phyloP scores from a whole-genome alignment of 2,888 invertebrate species.

The Strigamia maritima region DNA sequence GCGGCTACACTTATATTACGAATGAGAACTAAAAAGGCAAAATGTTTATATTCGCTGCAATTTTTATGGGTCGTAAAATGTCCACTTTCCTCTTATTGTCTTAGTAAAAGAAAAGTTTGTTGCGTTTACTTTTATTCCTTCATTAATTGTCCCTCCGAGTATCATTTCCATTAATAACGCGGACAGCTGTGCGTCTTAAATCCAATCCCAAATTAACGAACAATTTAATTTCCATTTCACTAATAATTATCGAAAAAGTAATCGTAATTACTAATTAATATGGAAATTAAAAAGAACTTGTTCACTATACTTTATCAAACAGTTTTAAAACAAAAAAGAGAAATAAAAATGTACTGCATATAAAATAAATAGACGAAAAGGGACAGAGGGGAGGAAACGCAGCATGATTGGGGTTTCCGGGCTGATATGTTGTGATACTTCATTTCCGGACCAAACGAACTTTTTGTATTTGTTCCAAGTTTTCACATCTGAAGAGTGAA shows the following conservation, averaged over 20 bases:
- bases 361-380: neutral
- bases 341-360: too few relatives aligned
- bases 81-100: conserved; percentile 20
- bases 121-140: conserved; percentile 13
- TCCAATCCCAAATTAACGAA: conserved; percentile 2
- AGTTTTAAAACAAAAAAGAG: too few relatives aligned
- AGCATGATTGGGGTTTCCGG: neutral
- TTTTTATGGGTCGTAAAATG: conserved; percentile 29
- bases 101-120: conserved; percentile 29
- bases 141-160: conserved; percentile 21
- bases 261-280: too few relatives aligned
- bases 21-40: neutral
- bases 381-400: neutral
- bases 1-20: neutral
- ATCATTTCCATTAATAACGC: conserved; percentile 26
- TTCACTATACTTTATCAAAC: too few relatives aligned
- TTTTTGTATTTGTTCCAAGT: conserved; percentile 8
- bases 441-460: conserved; percentile 1
- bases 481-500: neutral
- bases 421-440: conserved; percentile 15
- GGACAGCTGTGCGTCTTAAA: conserved; percentile 7
- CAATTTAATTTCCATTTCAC: conserved; percentile 12
- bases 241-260: neutral
- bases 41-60: conserved; percentile 21
- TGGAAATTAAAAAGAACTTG: too few relatives aligned